Evolutionary conservation across 2,797 vertebrate species (phyloP), one percentile per base, ranked within the genome.

Genomic region (Iguana delicatissima): DNA sequence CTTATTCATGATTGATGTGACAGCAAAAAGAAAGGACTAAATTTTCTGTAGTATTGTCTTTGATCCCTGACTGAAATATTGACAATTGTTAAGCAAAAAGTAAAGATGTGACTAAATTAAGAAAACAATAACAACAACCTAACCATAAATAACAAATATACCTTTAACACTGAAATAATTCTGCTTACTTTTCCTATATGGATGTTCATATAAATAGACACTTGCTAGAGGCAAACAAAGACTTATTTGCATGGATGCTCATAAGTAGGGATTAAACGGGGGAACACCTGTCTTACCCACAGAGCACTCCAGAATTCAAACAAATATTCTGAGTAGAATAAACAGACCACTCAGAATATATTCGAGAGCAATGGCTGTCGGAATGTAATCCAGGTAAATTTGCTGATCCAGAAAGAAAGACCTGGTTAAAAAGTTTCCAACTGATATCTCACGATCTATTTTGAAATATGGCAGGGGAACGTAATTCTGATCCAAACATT

Each of bases 361-460:
- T 89, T 93, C 88, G 89, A 94, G 92, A 95, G 57, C 9, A 67
- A 72, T 84, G 88, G 92, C 89, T 92, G 0, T 62, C 46, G 80
- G 55, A 95, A 90, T 90, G 73, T 12, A 92, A 80, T 59, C 42
- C 89, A 35, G 50, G 4, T 94, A 95, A 92, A 94, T 93, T 89
- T 94, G 90, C 87, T 92, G 90, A 93, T 84, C 90, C 87, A 89
- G 86, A 89, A 55, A 89, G 86, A 89, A 55, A 89, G 59, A 85
- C 94, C 67, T 92, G 57, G 89, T 52, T 80, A 38, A 87, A 94
- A 96, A 95, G 86, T 89, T 94, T 93, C 90, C 77, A 57, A 55
- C 82, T 93, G 86, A 91, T 95, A 96, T 89, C 4, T 18, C 83
- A 74, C 88, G 94, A 93, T 84, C 86, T 93, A 24, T 92, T 91